These are phyloP conservation scores for Onychomys torridus DNA, from an alignment of 2,797 vertebrate species.

Conservation along the genomic window DNA sequence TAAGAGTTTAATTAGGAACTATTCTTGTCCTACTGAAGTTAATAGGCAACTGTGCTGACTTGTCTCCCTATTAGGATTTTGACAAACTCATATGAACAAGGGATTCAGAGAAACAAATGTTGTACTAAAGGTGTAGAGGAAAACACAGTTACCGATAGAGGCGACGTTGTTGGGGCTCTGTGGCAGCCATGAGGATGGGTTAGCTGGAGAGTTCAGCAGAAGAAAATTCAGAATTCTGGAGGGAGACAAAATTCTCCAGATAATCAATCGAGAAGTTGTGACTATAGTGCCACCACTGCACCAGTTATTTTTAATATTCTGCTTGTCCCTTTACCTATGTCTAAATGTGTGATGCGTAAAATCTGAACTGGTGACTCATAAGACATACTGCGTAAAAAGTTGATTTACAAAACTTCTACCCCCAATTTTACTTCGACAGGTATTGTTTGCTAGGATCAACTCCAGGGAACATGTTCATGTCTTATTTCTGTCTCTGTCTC, in stretches of 20 bases:
- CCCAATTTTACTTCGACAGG: background rate
- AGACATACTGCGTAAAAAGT: background rate
- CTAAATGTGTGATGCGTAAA: background rate
- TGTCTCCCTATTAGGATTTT: conserved; percentile 58
- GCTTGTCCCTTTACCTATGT: background rate
- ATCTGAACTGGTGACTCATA: background rate
- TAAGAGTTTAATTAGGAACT: conserved; percentile 79
- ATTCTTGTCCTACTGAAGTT: conserved; percentile 71
- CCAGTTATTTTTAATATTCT: background rate
- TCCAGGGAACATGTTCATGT: background rate
- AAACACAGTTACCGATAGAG: background rate
- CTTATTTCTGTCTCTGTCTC: background rate
- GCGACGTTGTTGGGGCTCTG: background rate
- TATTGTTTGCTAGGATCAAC: background rate
- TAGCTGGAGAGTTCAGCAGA: background rate
- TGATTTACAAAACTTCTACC: background rate
- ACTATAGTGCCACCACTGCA: background rate
- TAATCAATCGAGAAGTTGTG: background rate
- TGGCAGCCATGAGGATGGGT: fast-evolving
- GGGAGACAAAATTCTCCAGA: background rate
- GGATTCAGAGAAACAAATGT: conserved; percentile 17
- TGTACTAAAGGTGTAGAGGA: background rate
- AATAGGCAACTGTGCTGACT: conserved; percentile 69
- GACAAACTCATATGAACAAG: conserved; percentile 21
- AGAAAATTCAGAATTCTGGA: background rate